Base-by-base conservation (phyloP, 1,140 invertebrate genomes). In the Drosophila tani region DNA sequence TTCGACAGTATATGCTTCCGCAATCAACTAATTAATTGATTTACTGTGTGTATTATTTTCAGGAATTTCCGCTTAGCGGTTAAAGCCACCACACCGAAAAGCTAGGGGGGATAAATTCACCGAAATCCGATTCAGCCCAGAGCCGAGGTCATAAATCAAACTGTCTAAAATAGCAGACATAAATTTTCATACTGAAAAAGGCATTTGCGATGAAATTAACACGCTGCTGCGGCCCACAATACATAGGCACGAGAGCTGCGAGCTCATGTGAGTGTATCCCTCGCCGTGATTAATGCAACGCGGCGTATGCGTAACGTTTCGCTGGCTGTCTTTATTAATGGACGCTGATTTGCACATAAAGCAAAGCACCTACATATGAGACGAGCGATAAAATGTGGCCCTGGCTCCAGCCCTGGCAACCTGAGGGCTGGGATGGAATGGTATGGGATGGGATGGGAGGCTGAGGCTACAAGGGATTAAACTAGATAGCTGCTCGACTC, bases 121-220 rank as follows among this genome's bases (percentile, higher is more conserved):
- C 38, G 45, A 62, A 70, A 38, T 50, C 51, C 38, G 47, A 71
- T 78, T 82, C 70, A 71, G 59, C 68, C 71, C 50, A 35, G 67
- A 68, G 57, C 47, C 32, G 21, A 21, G 53, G 53, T 77, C 63
- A 86, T 86, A 86, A 86, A 87, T 86, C 83, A 86, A 86, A 77
- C 79, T 87, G 84, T 83, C 84, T 82, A 87, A 87, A 86, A 87
- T 77, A 79, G 79, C 80, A 74, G 59, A 73, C 73, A 87, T 86
- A 86, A 82, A 86, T 86, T 87, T 82, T 76, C 83, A 87, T 87
- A 87, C 79, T 82, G 79, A 63, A 82, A 87, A 83, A 86, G 83
- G 80, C 80, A 83, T 87, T 86, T 86, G 83, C 80, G 76, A 69
- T 86, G 83, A 80, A 86, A 86, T 82, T 87, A 87, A 86, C 84